Conservation (phyloP, 2,113 vertebrate species). For the Antechinus flavipes region DNA sequence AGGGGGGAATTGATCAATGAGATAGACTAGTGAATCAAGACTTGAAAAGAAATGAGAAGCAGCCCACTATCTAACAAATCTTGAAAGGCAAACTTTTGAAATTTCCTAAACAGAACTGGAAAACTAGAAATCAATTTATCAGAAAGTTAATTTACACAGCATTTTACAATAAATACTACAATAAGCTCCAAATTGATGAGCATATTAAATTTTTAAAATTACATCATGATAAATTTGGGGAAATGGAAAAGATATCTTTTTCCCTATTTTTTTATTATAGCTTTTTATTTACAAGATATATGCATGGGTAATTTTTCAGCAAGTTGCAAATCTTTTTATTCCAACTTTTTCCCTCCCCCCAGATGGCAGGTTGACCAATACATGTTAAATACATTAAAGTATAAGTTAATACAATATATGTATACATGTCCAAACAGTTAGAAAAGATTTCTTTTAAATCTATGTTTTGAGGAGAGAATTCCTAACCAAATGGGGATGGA, state of each 20-base stretch:
- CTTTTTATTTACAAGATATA: too few relatives aligned
- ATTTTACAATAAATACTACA: neutral
- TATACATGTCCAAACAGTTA: neutral
- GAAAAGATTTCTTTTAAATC: neutral
- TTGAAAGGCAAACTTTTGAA: neutral
- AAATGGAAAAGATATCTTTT: neutral
- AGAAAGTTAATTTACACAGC: neutral
- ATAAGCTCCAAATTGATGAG: neutral
- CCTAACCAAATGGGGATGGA: neutral
- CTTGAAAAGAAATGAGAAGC: neutral
- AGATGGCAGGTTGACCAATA: too few relatives aligned
- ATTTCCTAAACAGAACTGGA: neutral
- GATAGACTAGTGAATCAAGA: neutral
- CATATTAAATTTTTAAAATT: neutral
- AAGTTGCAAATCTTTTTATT: too few relatives aligned
- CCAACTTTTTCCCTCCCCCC: too few relatives aligned
- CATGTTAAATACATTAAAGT: too few relatives aligned
- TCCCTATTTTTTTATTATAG: too few relatives aligned
- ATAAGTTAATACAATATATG: too few relatives aligned
- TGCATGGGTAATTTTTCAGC: too few relatives aligned
- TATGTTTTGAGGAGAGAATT: neutral
- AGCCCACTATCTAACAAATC: neutral
- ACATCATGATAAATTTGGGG: neutral
- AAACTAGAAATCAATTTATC: neutral
- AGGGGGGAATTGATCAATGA: neutral